Conservation (phyloP, 2,113 vertebrate genomes). For the Hyperopisus bebe region DNA sequence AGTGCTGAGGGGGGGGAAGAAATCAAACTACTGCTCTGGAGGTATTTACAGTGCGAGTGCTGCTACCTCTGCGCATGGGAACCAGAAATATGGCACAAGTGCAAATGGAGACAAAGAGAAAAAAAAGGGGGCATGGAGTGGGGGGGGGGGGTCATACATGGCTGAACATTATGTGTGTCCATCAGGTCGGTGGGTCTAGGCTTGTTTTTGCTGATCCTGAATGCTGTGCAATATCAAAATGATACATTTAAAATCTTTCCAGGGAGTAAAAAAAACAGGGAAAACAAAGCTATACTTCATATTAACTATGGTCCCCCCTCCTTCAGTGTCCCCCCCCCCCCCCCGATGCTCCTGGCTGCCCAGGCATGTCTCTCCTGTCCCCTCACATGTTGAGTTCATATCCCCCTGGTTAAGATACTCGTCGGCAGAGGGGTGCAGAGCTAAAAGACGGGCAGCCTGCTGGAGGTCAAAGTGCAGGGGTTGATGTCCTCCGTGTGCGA, state of each 20-base stretch:
- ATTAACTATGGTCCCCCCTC: neutral
- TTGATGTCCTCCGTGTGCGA: slow-evolving; percentile 93
- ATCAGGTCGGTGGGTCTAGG: neutral
- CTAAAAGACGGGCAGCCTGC: slow-evolving; percentile 78
- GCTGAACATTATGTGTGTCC: neutral
- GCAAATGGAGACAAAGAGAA: neutral
- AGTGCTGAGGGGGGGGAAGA: neutral
- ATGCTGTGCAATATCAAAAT: neutral
- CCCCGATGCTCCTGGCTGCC: neutral
- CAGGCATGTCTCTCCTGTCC: neutral
- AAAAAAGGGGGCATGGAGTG: too few species aligned
- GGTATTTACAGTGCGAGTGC: neutral
- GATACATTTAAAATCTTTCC: neutral
- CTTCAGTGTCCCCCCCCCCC: neutral
- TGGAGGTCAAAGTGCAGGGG: slow-evolving; percentile 81
- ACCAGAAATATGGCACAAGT: slow-evolving; percentile 31
- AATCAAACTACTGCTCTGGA: neutral
- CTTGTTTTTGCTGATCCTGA: neutral
- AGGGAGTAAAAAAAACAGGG: neutral
- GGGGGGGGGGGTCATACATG: neutral
- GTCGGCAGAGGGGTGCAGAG: neutral
- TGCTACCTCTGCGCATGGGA: slow-evolving; percentile 29
- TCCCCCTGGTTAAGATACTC: neutral
- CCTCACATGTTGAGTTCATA: neutral
- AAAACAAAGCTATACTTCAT: neutral